These are phyloP conservation scores for Oxygymnocypris stewartii DNA, from an alignment of 2,113 vertebrate genomes.

Conservation along the genomic window DNA sequence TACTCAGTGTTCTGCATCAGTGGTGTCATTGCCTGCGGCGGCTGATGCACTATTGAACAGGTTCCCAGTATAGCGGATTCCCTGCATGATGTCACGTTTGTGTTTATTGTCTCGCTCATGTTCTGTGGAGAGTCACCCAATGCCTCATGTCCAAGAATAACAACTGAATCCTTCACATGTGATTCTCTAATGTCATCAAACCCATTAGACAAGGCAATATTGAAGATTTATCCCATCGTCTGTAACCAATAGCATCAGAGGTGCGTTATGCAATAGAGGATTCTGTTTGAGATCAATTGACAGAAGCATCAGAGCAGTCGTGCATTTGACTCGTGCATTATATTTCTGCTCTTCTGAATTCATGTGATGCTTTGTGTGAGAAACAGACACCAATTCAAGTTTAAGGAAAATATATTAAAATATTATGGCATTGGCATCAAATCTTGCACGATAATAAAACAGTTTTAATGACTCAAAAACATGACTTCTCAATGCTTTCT, in stretches of 20 bases:
- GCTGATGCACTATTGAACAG: constrained; percentile 37
- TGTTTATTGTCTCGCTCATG: background rate
- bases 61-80: constrained; percentile 27
- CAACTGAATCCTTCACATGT: background rate
- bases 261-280: background rate
- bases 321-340: background rate
- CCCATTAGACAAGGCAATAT: too few relatives aligned
- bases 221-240: background rate
- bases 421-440: too few relatives aligned
- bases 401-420: too few relatives aligned
- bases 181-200: background rate
- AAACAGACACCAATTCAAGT: too few relatives aligned
- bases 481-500: too few relatives aligned
- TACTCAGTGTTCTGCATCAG: constrained; percentile 31
- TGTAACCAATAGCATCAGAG: background rate
- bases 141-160: background rate
- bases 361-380: too few relatives aligned
- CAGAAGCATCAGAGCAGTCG: background rate
- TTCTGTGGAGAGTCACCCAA: background rate
- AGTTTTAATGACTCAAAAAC: too few relatives aligned
- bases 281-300: background rate
- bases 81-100: constrained; percentile 7
- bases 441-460: too few relatives aligned
- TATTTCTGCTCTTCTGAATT: too few relatives aligned
- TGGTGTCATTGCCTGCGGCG: constrained; percentile 29